A percentile compares a stretch with the other conserved stretches of the same genome.
Evolutionary conservation across 2,797 vertebrate genomes (phyloP).

Genomic region (Coilia nasus): DNA sequence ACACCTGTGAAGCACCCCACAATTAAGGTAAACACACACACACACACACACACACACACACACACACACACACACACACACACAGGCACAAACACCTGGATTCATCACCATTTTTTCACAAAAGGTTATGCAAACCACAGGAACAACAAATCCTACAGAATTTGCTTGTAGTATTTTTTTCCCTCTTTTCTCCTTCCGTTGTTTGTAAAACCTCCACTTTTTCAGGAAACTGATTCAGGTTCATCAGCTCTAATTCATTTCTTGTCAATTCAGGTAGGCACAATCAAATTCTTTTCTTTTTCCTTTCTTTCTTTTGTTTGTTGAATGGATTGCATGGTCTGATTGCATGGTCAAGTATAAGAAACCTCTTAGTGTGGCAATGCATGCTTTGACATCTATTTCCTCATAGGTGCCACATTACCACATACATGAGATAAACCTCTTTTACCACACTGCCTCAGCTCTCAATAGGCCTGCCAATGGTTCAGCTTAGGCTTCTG

Average conservation of each 20-base stretch:
- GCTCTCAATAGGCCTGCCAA: background rate
- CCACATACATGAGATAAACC: no score
- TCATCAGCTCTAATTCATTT: background rate
- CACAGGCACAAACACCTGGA: background rate
- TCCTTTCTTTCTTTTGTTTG: no score
- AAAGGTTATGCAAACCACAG: background rate
- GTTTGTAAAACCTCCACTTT: no score
- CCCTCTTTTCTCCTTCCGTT: no score
- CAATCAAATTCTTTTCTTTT: background rate
- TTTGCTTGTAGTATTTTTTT: no score
- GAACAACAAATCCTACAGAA: no score
- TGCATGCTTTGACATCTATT: background rate
- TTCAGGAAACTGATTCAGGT: background rate
- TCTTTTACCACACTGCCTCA: background rate
- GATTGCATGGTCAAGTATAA: no score
- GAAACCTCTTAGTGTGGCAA: background rate
- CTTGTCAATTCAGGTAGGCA: background rate
- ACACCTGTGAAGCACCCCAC: background rate
- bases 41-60: conserved; percentile 25
- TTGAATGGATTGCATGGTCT: no score
- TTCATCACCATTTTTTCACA: background rate
- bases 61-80: conserved; percentile 13
- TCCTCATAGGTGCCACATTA: background rate
- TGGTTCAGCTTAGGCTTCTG: background rate
- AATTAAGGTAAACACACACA: background rate